phyloP scores from a whole-genome alignment of 2,888 invertebrate species.

The Archips xylosteana region DNA sequence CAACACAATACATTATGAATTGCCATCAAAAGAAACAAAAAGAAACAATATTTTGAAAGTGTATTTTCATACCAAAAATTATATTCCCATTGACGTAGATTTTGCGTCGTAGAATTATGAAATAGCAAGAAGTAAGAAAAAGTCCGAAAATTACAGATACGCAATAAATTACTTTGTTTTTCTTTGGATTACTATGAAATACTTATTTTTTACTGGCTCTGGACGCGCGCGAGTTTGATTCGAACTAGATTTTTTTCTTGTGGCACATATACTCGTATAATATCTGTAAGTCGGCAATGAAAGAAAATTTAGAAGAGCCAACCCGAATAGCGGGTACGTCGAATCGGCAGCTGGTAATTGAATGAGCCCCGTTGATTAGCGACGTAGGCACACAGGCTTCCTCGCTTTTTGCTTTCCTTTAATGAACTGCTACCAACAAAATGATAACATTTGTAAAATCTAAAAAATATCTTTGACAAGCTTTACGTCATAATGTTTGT shows the following conservation, averaged over 20 bases:
- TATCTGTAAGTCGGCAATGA: not conserved
- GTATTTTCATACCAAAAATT: too few species aligned
- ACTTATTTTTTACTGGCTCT: too few species aligned
- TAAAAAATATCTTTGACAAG: not conserved
- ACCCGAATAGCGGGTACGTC: conserved; percentile 46
- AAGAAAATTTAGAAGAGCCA: conserved; percentile 20
- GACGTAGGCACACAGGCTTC: conserved; percentile 39
- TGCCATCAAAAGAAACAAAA: too few species aligned
- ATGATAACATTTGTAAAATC: not conserved
- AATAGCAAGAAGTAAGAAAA: too few species aligned
- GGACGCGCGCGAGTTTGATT: too few species aligned
- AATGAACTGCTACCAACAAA: conserved; percentile 15
- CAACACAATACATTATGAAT: too few species aligned
- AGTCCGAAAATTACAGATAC: not conserved
- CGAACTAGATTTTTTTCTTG: not conserved
- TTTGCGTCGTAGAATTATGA: too few species aligned
- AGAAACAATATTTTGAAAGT: too few species aligned
- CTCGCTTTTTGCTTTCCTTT: conserved; percentile 18
- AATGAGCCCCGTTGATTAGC: conserved; percentile 52
- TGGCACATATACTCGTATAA: not conserved
- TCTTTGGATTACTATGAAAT: too few species aligned
- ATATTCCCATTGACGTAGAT: too few species aligned
- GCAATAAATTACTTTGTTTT: not conserved
- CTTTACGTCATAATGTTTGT: not conserved
- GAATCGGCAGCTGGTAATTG: conserved; percentile 51